Conservation (phyloP, 2,888 invertebrate genomes). For the Drosophila demipolita region DNA sequence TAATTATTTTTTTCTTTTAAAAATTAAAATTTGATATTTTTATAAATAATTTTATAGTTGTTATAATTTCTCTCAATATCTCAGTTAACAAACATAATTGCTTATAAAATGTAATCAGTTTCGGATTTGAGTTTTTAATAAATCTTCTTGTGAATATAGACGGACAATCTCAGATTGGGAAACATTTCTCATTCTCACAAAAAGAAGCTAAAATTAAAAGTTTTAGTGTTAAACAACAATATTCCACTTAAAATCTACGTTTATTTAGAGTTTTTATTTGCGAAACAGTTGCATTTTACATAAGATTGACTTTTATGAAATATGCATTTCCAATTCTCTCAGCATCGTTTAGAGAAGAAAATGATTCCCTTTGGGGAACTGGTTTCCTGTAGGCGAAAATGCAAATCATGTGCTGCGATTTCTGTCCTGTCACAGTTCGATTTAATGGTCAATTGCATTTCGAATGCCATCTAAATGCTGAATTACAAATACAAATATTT, state of each 20-base stretch:
- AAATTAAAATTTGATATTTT: background rate
- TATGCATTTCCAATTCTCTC: background rate
- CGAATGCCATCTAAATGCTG: constrained; percentile 61
- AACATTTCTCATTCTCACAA: background rate
- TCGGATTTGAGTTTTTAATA: background rate
- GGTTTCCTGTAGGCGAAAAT: constrained; percentile 51
- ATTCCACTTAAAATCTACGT: background rate
- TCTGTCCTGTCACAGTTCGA: constrained; percentile 54
- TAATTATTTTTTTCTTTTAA: background rate
- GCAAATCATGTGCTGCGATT: constrained; percentile 64
- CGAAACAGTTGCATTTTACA: background rate
- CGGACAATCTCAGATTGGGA: background rate
- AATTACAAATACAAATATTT: constrained; percentile 45
- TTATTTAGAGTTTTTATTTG: background rate
- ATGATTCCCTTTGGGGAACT: constrained; percentile 14
- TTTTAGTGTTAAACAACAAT: background rate
- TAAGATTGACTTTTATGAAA: background rate
- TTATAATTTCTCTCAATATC: background rate
- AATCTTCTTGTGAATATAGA: background rate
- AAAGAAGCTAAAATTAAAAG: accelerated
- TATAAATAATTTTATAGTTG: background rate
- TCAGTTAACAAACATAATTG: background rate
- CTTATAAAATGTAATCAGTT: background rate
- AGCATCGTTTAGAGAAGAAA: background rate
- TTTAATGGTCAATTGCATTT: constrained; percentile 74